Percentiles rank a stretch among this genome's conserved stretches.
Conservation (phyloP, 2,113 vertebrate species). For the Nematolebias whitei region DNA sequence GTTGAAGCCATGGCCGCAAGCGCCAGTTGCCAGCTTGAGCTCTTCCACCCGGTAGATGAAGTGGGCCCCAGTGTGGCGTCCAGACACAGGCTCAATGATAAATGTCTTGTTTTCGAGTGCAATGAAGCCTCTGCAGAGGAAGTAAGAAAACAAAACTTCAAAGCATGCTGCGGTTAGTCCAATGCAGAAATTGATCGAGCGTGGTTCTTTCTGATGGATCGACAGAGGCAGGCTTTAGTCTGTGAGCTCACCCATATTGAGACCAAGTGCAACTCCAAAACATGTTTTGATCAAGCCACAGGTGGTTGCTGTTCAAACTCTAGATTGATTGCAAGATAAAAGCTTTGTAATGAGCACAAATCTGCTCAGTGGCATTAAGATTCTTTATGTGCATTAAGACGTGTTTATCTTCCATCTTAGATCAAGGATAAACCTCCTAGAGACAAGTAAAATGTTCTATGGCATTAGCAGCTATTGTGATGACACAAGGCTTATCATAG, state of each 20-base stretch:
- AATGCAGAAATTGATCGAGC: slow-evolving; percentile 24
- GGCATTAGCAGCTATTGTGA: slow-evolving; percentile 13
- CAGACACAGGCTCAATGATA: slow-evolving; percentile 85
- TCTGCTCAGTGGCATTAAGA: not conserved
- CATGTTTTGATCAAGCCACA: not conserved
- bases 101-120: slow-evolving; percentile 86
- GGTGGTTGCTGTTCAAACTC: not conserved
- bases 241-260: slow-evolving; percentile 1
- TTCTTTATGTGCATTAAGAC: not conserved
- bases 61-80: slow-evolving; percentile 73
- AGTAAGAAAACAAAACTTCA: slow-evolving; percentile 45
- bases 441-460: slow-evolving; percentile 10
- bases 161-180: slow-evolving; percentile 27
- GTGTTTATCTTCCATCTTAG: slow-evolving; percentile 8
- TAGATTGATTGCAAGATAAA: not conserved
- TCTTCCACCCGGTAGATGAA: slow-evolving; percentile 84
- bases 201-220: slow-evolving; percentile 21
- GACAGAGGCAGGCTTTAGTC: not conserved
- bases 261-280: slow-evolving; percentile 8
- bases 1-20: slow-evolving; percentile 86
- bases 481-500: slow-evolving; percentile 15
- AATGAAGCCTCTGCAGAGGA: slow-evolving; percentile 89
- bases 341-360: not conserved
- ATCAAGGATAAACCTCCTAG: slow-evolving; percentile 7
- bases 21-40: slow-evolving; percentile 78